These are phyloP conservation scores for Magallana ariakensis DNA, from an alignment of 1,140 invertebrate genomes.

Conservation along the genomic window DNA sequence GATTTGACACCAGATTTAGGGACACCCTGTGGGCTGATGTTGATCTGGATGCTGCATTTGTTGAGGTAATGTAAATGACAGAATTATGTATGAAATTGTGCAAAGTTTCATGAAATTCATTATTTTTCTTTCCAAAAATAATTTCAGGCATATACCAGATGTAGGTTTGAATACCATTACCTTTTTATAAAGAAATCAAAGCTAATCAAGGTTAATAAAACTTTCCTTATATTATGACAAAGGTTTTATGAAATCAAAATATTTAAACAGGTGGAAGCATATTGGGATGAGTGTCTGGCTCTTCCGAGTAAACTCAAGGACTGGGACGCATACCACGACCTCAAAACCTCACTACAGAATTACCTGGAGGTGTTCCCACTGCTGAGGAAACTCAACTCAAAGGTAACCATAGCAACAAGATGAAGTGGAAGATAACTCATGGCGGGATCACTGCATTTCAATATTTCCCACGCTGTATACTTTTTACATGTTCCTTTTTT, in stretches of 20 bases:
- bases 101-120: no score
- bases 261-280: slow-evolving; percentile 73
- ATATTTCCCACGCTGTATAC: background rate
- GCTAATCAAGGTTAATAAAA: no score
- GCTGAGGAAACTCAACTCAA: slow-evolving; percentile 76
- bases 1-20: slow-evolving; percentile 78
- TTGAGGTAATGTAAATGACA: slow-evolving; percentile 68
- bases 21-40: slow-evolving; percentile 79
- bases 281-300: slow-evolving; percentile 79
- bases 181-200: no score
- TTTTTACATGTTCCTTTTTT: background rate
- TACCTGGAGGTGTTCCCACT: slow-evolving; percentile 78
- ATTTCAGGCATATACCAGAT: background rate
- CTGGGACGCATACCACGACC: slow-evolving; percentile 78
- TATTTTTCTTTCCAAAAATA: background rate
- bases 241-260: background rate
- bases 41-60: slow-evolving; percentile 73
- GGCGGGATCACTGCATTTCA: background rate
- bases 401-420: slow-evolving; percentile 65
- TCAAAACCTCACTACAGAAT: slow-evolving; percentile 75
- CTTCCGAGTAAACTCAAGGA: slow-evolving; percentile 79
- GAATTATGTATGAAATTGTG: no score
- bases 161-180: background rate
- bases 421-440: background rate
- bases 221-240: no score